Evolutionary conservation across 2,797 vertebrate genomes (phyloP).

Genomic region (Catostomus latipinnis): DNA sequence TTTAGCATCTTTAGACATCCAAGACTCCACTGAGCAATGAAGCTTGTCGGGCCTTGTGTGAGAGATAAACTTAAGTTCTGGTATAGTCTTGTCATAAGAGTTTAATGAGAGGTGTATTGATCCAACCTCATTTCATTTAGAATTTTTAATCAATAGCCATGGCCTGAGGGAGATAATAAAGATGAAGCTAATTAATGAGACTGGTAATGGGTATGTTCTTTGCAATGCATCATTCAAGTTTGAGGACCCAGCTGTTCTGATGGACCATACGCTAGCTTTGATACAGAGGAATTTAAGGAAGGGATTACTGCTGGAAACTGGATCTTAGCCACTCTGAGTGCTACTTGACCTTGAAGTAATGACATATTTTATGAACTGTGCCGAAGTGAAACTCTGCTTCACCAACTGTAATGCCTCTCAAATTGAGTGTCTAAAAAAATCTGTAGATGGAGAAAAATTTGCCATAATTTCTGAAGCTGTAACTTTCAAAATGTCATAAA

Average conservation of each 20-base stretch:
- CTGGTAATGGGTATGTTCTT: conserved; percentile 54
- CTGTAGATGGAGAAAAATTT: conserved; percentile 39
- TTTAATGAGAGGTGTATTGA: conserved; percentile 47
- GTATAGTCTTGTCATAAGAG: conserved; percentile 20
- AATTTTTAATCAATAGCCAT: conserved; percentile 58
- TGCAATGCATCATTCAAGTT: conserved; percentile 52
- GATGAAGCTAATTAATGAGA: conserved; percentile 59
- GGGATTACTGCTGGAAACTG: conserved; percentile 44
- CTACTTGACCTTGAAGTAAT: conserved; percentile 53
- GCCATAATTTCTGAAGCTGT: conserved; percentile 33
- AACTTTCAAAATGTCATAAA: conserved; percentile 49
- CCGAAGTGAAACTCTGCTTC: conserved; percentile 45
- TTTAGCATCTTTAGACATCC: conserved; percentile 27
- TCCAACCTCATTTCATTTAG: conserved; percentile 53
- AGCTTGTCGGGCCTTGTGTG: background rate
- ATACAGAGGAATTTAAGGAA: conserved; percentile 26
- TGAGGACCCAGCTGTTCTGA: conserved; percentile 57
- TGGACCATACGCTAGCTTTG: conserved; percentile 45
- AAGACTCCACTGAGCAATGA: conserved; percentile 7
- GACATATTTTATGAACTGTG: conserved; percentile 56
- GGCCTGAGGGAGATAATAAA: conserved; percentile 55
- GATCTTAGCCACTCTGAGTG: conserved; percentile 42
- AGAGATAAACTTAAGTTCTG: conserved; percentile 40
- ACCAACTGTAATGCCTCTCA: conserved; percentile 32
- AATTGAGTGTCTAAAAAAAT: conserved; percentile 48